Base-by-base conservation (phyloP, 2,888 invertebrate genomes). In the Odontocolon sp. region DNA sequence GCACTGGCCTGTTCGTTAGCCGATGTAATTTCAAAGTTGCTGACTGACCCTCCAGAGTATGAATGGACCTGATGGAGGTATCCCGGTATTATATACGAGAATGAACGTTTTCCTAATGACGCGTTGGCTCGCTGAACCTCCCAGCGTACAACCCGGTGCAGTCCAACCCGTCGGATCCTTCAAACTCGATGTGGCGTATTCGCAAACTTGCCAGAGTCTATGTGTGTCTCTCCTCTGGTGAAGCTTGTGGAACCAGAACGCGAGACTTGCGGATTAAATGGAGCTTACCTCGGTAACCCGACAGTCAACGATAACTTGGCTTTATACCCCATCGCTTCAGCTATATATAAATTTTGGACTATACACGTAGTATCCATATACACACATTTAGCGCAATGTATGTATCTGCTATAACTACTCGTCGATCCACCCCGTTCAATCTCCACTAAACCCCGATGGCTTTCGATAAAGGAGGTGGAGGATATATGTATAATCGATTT, bases 11-110 rank as follows among this genome's bases (percentile, higher is more conserved):
- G 79, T 84, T 84, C 82, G 84, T 84, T 83, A 81, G 82, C 74
- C 83, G 81, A 84, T 83, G 84, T 83, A 84, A 84, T 84, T 84
- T 83, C 83, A 79, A 84, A 82, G 79, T 82, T 84, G 84, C 84
- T 84, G 84, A 83, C 84, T 81, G 81, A 82, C 73, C 79, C 67
- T 69, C 67, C 45, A 18, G 6, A 57, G 77, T 83, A 84, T 84
- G 84, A 84, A 84, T 84, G 81, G 82, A 79, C 77, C 73, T 67
- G 72, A 69, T 56, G 52, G 64, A 75, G 76, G 52, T 40, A 52
- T 59, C 61, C 4, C 54, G 45, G 28, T 38, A 52, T 45, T 42
- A 61, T 50, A 50, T 23, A 33, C 9, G 54, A 2, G 18, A 63
- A 36, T 11, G 57, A 45, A 40, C 45, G 45, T 21, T 67, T 76